Evolutionary conservation across 37 sponge, comb jelly and placozoan species (phyloP).

Genomic region (Ephydatia muelleri): DNA sequence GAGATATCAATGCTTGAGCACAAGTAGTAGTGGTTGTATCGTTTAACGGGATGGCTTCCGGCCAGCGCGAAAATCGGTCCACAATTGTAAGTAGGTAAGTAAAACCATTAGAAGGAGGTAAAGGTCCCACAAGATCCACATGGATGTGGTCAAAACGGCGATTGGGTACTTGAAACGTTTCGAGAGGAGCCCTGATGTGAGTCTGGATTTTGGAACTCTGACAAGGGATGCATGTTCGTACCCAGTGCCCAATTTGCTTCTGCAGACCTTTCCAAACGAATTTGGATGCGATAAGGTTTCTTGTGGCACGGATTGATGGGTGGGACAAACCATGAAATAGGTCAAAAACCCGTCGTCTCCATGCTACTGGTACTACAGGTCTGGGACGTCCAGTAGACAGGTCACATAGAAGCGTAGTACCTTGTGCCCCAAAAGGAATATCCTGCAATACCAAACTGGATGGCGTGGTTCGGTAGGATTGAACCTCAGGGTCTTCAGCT

Average conservation of each 20-base stretch:
- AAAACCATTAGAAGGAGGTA: slow-evolving; percentile 34
- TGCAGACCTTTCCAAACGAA: slow-evolving; percentile 22
- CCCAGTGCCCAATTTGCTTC: slow-evolving; percentile 32
- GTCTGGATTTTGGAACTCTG: slow-evolving; percentile 19
- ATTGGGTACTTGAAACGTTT: neutral
- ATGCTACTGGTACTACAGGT: slow-evolving; percentile 36
- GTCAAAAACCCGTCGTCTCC: slow-evolving; percentile 24
- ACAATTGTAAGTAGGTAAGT: slow-evolving; percentile 31
- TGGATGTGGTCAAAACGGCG: slow-evolving; percentile 25
- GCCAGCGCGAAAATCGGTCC: slow-evolving; percentile 41
- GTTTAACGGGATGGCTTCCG: slow-evolving; percentile 36
- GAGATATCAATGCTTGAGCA: slow-evolving; percentile 28
- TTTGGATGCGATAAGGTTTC: slow-evolving; percentile 7
- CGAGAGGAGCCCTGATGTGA: slow-evolving; percentile 6
- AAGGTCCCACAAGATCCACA: slow-evolving; percentile 31
- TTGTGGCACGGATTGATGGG: slow-evolving; percentile 21
- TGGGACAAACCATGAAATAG: slow-evolving; percentile 18
- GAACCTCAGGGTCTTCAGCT: slow-evolving; percentile 25
- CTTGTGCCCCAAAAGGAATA: neutral
- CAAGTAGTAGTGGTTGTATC: slow-evolving; percentile 26
- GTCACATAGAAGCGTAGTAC: slow-evolving; percentile 25
- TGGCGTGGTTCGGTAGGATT: slow-evolving; percentile 24
- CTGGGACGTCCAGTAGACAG: slow-evolving; percentile 21
- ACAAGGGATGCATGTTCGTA: slow-evolving; percentile 25
- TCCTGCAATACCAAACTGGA: slow-evolving; percentile 13